These are phyloP conservation scores for Clarias platycephalus DNA, from an alignment of 2,797 vertebrate species.

Conservation along the genomic window DNA sequence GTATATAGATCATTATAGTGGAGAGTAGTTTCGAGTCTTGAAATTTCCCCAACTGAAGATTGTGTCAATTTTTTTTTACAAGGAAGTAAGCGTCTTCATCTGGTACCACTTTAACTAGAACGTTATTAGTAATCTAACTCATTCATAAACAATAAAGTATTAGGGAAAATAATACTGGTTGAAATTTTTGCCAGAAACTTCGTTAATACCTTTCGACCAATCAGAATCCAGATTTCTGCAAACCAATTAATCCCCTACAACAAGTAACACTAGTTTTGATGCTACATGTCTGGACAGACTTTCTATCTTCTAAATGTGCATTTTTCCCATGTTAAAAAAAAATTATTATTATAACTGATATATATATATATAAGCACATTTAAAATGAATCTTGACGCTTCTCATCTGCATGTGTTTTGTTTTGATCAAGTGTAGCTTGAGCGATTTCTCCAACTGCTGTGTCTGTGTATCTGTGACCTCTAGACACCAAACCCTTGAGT, in stretches of 20 bases:
- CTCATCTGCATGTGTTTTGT: slow-evolving; percentile 6
- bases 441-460: background rate
- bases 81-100: too few relatives aligned
- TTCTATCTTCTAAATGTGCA: background rate
- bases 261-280: background rate
- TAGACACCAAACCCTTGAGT: slow-evolving; percentile 27
- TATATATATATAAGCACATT: background rate
- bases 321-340: background rate
- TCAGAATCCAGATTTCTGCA: background rate
- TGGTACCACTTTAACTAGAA: background rate
- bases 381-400: background rate
- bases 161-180: too few relatives aligned
- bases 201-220: background rate
- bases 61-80: background rate
- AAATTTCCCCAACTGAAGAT: background rate
- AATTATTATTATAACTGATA: background rate
- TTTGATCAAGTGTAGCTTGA: background rate
- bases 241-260: background rate
- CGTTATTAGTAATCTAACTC: too few relatives aligned
- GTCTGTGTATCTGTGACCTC: slow-evolving; percentile 21
- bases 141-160: background rate
- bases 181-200: background rate
- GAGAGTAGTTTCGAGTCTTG: background rate
- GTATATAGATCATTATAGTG: slow-evolving; percentile 7
- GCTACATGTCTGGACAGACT: background rate